Evolutionary conservation across 2,113 vertebrate species (phyloP).

Genomic region (Vireo altiloquus): DNA sequence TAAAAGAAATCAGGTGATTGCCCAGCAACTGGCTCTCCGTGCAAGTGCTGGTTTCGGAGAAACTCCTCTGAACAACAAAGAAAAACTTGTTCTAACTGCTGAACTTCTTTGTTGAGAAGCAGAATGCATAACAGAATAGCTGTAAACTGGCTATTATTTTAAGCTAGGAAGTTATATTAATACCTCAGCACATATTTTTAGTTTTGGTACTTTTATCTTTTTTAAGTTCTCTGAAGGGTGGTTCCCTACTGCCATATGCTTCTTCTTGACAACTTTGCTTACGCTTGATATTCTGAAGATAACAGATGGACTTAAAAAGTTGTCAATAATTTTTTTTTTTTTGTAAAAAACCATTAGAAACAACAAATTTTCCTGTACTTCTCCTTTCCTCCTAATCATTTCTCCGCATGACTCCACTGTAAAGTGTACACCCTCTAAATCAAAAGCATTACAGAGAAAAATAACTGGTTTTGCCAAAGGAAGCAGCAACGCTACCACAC

Average conservation of each 20-base stretch:
- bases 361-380: not conserved
- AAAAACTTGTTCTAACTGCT: not conserved
- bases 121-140: not conserved
- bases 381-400: not conserved
- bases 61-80: not conserved
- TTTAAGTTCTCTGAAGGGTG: not conserved
- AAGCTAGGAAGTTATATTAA: not conserved
- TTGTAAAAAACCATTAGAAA: not conserved
- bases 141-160: not conserved
- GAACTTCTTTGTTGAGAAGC: not conserved
- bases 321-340: not conserved
- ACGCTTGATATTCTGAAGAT: not conserved
- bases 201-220: not conserved
- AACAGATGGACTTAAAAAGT: not conserved
- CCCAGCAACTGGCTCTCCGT: not conserved
- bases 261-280: not conserved
- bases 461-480: conserved; percentile 41
- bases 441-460: conserved; percentile 10
- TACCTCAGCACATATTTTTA: not conserved
- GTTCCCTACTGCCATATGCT: not conserved
- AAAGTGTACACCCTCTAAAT: conserved; percentile 10
- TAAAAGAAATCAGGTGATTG: not conserved
- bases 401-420: not conserved
- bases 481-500: conserved; percentile 32
- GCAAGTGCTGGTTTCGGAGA: not conserved